These are phyloP conservation scores for Merodon equestris DNA, from an alignment of 2,888 invertebrate species.

Conservation along the genomic window DNA sequence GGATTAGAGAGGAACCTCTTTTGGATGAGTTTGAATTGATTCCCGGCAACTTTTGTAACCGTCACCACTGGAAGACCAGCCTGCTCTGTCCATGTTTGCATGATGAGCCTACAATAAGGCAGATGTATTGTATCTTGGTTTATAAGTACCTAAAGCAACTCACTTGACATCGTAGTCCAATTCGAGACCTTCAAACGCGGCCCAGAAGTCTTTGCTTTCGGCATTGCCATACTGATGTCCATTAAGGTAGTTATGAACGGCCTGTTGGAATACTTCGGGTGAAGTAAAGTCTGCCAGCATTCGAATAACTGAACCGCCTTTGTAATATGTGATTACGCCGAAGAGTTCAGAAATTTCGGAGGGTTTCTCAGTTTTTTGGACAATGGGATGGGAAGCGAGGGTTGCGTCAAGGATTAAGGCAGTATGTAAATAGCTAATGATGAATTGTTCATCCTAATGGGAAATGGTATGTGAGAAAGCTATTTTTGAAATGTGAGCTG, in stretches of 20 bases:
- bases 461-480: slow-evolving; percentile 37
- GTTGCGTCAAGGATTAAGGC: slow-evolving; percentile 89
- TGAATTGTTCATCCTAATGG: slow-evolving; percentile 87
- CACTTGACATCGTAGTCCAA: slow-evolving; percentile 79
- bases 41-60: slow-evolving; percentile 79
- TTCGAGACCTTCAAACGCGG: slow-evolving; percentile 80
- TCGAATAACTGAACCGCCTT: slow-evolving; percentile 92
- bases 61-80: slow-evolving; percentile 91
- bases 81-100: slow-evolving; percentile 94
- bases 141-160: too few relatives aligned
- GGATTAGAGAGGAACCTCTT: slow-evolving; percentile 87
- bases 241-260: slow-evolving; percentile 87
- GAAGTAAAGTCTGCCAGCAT: slow-evolving; percentile 91
- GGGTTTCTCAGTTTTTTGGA: slow-evolving; percentile 90
- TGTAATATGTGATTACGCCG: slow-evolving; percentile 93
- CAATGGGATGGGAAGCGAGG: slow-evolving; percentile 92
- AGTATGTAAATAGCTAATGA: slow-evolving; percentile 85
- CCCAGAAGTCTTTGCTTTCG: slow-evolving; percentile 87
- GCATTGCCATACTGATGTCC: slow-evolving; percentile 87
- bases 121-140: too few relatives aligned
- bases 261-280: slow-evolving; percentile 84
- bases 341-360: slow-evolving; percentile 95
- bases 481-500: too few relatives aligned
- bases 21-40: slow-evolving; percentile 84
- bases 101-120: slow-evolving; percentile 80